Base-by-base conservation (phyloP, 1,140 invertebrate species). In the Drosophila takahashii region DNA sequence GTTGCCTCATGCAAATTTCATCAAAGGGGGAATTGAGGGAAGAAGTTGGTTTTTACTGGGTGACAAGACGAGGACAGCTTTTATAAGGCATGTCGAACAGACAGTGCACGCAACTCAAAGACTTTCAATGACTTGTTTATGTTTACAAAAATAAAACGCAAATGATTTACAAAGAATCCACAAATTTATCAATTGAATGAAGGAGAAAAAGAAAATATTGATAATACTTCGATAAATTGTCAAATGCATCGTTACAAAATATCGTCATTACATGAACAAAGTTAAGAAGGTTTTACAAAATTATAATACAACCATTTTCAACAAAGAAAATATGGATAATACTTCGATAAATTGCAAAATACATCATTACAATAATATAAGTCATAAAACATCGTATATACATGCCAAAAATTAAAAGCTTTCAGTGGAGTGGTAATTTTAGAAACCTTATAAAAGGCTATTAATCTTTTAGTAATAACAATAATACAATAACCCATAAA, bases 1-100 rank as follows among this genome's bases (percentile, higher is more conserved):
- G 37, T 57, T 77, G 52, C 41, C 45, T 29, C 39, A 77, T 84
- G 81, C 76, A 67, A 83, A 81, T 83, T 69, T 45, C 52, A 79
- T 64, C 34, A 32, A 18, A 15, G 11, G 16, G 22, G 26, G n/a
- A 6, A 18, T 8, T n/a, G n/a, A n/a, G 22, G 26, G n/a, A n/a
- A 41, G n/a, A 29, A 32, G 15, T 13, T 3, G 34, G 16, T 54
- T 67, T 54, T 67, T 36, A 37, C 41, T 66, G 61, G 60, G 60
- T 52, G 45, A 67, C 50, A 57, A 41, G 44, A 66, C 44, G 36
- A 42, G 60, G 45, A 51, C 64, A 66, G 18, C 10, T 39, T 45
- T 34, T 53, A 69, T 27, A 51, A 42, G 32, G 22, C 18, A 34
- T 9, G 41, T 16, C 10, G 26, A 1, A 26, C 42, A 29, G 18